Evolutionary conservation across 2,888 invertebrate species (phyloP), one percentile per base, ranked within the genome.

Genomic region (Meteorus cinctellus): DNA sequence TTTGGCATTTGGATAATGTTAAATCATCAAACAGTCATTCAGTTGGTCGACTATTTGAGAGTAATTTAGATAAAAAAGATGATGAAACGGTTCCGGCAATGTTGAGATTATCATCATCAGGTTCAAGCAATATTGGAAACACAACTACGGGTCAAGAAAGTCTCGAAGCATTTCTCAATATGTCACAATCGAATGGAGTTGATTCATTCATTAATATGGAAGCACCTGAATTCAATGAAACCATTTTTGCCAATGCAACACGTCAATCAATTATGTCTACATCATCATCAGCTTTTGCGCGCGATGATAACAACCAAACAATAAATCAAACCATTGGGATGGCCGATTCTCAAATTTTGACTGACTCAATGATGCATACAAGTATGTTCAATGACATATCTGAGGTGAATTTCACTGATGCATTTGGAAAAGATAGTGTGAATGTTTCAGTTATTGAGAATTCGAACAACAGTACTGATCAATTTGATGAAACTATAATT

Each of bases 141-240:
- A 29, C 14, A 24, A 60, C 34, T 19, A 60, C 27, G n/a, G 87
- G 86, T 12, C 87, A 86, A 45, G 86, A 86, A 72, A 89, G 89
- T 74, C 84, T 89, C 79, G 89, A 89, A 77, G 84, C 86, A 16
- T 88, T 89, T 63, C 62, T 87, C 41, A 86, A 89, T 66, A 81
- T 87, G 77, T 86, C 88, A 1, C 84, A 83, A 63, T 86, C 87
- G 0, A 89, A 88, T 68, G 88, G 86, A 75, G 84, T 84, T 4
- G 89, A 87, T 80, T 88, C 89, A 0, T 86, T 89, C 55, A 85
- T 88, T 16, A 88, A 88, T 75, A 81, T 87, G 74, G 82, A 81
- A 8, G 88, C 87, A 62, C 86, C 88, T 10, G 87, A 88, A 60
- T 84, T 89, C 27, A 82, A 74, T 51, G 86, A 88, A 73, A 70